Evolutionary conservation across 2,888 invertebrate species (phyloP), one percentile per base, ranked within the genome.

Genomic region (Pseudolycoriella hygida): DNA sequence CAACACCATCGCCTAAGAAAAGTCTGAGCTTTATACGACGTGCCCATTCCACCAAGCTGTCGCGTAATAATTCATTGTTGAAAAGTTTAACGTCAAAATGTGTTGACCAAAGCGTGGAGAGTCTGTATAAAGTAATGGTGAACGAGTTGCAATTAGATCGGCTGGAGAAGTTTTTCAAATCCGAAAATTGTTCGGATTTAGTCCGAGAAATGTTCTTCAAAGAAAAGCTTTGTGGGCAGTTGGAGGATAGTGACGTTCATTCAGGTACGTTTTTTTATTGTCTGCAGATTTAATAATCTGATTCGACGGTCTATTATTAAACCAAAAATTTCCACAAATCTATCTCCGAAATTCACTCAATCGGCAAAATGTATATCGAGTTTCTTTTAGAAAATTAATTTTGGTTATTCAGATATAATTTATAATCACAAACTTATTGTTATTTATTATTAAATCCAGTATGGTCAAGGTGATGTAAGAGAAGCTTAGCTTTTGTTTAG

Each of bases 1-100:
- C 17, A 17, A 15, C 40, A 31, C 42, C 45, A 8, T 45, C 65
- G 50, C 50, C 52, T 18, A 74, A 72, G 55, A 74, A 74, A 56
- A 70, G 74, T 5, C 59, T 76, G 25, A 75, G 72, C 56, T 75
- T 80, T 52, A 80, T 81, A 54, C 69, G 81, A 11, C 68, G 80
- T 46, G 79, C 80, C 4, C 76, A 81, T 54, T 80, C 80, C 52
- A 80, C 80, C 2, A 81, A 81, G 58, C 58, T 81, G 42, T 75
- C 77, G 1, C 69, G 80, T 48, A 80, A 77, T 53, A 77, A 77
- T 55, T 76, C 76, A 2, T 58, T 76, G 49, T 56, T 76, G 11
- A 69, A 76, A 50, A 73, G 73, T 52, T 70, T 74, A 51, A 71
- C 72, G 43, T 62, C 70, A 19, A 67, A 65, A 52, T 61, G 67